Evolutionary conservation across 2,888 invertebrate genomes (phyloP), one percentile per base, ranked within the genome.

Genomic region (Tethea ocularis): DNA sequence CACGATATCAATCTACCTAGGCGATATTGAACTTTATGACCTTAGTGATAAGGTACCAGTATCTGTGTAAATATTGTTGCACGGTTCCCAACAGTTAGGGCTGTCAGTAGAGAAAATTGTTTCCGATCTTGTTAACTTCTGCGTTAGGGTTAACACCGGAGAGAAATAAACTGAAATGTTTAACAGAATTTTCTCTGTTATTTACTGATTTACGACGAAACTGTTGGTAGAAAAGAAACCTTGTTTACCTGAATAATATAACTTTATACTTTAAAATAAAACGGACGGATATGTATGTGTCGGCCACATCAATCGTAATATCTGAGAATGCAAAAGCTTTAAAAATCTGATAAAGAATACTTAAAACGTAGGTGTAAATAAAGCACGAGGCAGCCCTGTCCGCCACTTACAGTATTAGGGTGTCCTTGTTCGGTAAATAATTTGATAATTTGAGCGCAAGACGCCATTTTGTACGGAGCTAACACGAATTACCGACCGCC

Each of bases 391-490:
- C 78, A 78, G 61, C 82, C 85, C 83, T 78, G 64, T 13, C 52
- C 60, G 66, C 77, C 75, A 78, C 77, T 82, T 76, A 75, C 75
- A 68, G 76, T 78, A 86, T 87, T 87, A 86, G 84, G 81, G 80
- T 74, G 68, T 75, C 82, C 84, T 86, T 87, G 87, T 86, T 80
- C 82, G 72, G 59, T 55, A 56, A 59, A 67, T 87, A 84, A 87
- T 82, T 75, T 70, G 81, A 83, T 86, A 82, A 86, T 82, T 78
- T 65, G 74, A 68, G 24, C 63, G 61, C 57, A 61, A 62, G 63
- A 65, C 82, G 84, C 84, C 87, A 81, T 83, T 68, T 81, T 82
- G 82, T 57, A 23, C 24, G 51, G 51, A 20, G 55, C 33, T 33
- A 22, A 6, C 10, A 55, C 2, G 10, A 52, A n/a, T 26, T 24